Evolutionary conservation across 2,113 vertebrate species (phyloP).

Genomic region (Cryptomyrus ogoouensis): DNA sequence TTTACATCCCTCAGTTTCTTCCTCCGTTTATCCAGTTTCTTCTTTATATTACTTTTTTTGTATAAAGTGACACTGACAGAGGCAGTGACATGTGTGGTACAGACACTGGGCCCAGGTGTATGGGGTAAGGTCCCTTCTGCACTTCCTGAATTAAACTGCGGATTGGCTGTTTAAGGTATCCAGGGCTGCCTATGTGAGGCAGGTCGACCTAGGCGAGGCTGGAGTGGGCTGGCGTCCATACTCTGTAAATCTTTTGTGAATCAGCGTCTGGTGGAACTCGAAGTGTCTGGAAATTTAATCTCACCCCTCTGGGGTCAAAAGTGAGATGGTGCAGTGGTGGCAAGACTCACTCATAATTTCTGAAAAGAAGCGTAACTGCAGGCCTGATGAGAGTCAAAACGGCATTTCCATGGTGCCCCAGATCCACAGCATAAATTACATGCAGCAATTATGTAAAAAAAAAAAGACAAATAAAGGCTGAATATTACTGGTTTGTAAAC

Average conservation of each 20-base stretch:
- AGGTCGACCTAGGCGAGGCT: not conserved
- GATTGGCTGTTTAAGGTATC: not conserved
- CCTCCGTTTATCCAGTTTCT: not conserved
- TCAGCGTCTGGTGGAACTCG: not conserved
- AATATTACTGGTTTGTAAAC: not conserved
- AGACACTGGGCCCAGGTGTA: not conserved
- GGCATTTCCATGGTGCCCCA: not conserved
- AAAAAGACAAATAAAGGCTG: not conserved
- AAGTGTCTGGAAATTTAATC: not conserved
- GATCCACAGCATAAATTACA: not conserved
- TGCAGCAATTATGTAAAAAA: not conserved
- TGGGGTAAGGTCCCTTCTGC: not conserved
- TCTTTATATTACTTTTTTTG: not conserved
- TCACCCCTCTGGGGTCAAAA: not conserved
- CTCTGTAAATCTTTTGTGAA: not conserved
- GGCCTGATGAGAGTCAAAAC: not conserved
- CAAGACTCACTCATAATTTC: not conserved
- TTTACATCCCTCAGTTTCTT: not conserved
- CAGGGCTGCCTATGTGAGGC: not conserved
- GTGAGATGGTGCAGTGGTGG: not conserved
- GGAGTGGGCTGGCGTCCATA: not conserved
- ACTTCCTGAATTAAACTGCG: not conserved
- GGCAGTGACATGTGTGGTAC: not conserved
- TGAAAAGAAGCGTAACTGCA: conserved; percentile 7
- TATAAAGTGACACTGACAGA: not conserved